Evolutionary conservation across 2,888 invertebrate genomes (phyloP).

Genomic region (Patella pellucida): DNA sequence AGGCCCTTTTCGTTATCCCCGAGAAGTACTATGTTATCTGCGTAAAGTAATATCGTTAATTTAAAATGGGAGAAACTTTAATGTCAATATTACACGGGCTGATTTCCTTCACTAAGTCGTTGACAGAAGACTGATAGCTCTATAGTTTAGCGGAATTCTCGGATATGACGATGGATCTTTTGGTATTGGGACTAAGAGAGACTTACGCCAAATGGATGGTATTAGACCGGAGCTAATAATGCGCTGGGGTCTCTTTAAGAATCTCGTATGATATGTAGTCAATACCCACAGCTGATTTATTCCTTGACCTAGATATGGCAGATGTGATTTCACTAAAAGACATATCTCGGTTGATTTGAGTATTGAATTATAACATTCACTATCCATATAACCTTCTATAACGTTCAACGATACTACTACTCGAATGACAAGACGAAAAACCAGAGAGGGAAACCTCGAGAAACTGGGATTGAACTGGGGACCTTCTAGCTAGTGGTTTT

Average conservation of each 20-base stretch:
- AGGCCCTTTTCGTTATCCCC: too few species aligned
- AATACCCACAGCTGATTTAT: neutral
- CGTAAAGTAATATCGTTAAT: too few species aligned
- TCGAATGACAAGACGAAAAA: too few species aligned
- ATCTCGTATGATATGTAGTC: conserved; percentile 1
- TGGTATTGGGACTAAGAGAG: conserved; percentile 5
- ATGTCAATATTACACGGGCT: too few species aligned
- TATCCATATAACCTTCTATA: too few species aligned
- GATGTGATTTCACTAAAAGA: neutral
- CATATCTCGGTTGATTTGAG: neutral
- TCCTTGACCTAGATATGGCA: neutral
- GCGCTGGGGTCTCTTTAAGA: conserved; percentile 1
- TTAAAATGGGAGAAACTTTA: too few species aligned
- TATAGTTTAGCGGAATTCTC: conserved; percentile 12
- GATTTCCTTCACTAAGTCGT: too few species aligned
- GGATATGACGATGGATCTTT: neutral
- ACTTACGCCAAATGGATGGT: conserved; percentile 11
- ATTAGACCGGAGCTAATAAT: conserved; percentile 13
- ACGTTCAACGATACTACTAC: too few species aligned
- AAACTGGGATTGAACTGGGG: too few species aligned
- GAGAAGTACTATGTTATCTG: too few species aligned
- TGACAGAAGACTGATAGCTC: conserved; percentile 6
- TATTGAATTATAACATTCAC: neutral
- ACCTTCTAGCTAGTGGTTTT: too few species aligned
- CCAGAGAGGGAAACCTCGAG: too few species aligned